phyloP scores from a whole-genome alignment of 2,113 vertebrate genomes.

The Leptocoma aspasia region DNA sequence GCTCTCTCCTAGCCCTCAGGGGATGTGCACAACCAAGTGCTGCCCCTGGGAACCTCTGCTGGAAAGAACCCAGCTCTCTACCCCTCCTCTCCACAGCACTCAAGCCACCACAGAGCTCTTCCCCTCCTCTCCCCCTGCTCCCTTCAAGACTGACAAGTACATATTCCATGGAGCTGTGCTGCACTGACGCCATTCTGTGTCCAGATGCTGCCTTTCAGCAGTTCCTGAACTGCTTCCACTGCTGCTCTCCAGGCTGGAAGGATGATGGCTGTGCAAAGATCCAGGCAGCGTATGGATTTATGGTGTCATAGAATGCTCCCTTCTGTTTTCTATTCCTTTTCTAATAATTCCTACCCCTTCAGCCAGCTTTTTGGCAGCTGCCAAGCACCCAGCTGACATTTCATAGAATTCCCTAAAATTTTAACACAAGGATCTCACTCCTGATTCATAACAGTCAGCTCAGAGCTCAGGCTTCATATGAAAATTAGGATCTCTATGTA shows the following conservation, averaged over 20 bases:
- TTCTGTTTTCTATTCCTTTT: neutral
- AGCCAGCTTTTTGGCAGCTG: constrained; percentile 5
- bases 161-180: neutral
- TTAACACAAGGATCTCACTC: neutral
- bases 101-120: neutral
- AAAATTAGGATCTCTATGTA: neutral
- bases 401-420: neutral
- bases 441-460: neutral
- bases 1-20: accelerated
- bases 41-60: neutral
- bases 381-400: neutral
- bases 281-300: neutral
- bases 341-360: neutral
- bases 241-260: neutral
- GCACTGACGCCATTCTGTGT: neutral
- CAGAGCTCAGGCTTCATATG: neutral
- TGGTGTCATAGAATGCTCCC: neutral
- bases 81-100: neutral
- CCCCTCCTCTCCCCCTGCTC: neutral
- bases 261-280: neutral
- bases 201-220: constrained; percentile 1
- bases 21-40: neutral
- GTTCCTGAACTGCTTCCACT: neutral
- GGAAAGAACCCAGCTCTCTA: neutral
- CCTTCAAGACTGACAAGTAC: neutral